A percentile compares a stretch with the other conserved stretches of the same genome.
phyloP scores from a whole-genome alignment of 2,113 vertebrate species.

The Rafetus swinhoei region DNA sequence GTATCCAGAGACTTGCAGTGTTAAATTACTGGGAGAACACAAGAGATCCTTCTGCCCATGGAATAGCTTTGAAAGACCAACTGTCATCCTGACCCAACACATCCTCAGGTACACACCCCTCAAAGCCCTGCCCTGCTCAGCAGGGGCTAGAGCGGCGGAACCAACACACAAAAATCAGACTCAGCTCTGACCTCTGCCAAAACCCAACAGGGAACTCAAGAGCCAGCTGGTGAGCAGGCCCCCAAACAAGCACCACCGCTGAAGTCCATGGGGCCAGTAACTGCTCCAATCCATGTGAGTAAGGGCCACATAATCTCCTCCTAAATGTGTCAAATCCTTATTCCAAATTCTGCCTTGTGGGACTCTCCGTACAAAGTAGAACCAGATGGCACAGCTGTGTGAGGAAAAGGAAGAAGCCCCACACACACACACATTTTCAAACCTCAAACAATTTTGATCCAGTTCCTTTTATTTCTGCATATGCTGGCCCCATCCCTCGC shows the following conservation, averaged over 20 bases:
- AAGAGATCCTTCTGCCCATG: constrained; percentile 36
- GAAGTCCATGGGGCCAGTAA: background rate
- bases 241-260: background rate
- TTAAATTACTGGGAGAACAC: background rate
- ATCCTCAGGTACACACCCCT: constrained; percentile 44
- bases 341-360: background rate
- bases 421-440: fast-evolving
- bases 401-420: background rate
- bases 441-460: background rate
- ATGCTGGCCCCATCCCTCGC: background rate
- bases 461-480: background rate
- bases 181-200: constrained; percentile 24
- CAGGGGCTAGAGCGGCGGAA: constrained; percentile 36
- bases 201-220: constrained; percentile 32
- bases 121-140: constrained; percentile 46
- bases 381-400: background rate
- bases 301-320: background rate
- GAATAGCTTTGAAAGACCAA: background rate
- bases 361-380: background rate
- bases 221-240: background rate
- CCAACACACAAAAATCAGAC: background rate
- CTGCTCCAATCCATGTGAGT: background rate
- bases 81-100: constrained; percentile 52
- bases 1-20: background rate
- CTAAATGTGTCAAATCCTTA: constrained; percentile 54